Evolutionary conservation across 2,888 invertebrate genomes (phyloP), one percentile per base, ranked within the genome.

Genomic region (Prosopocoilus inquinatus): DNA sequence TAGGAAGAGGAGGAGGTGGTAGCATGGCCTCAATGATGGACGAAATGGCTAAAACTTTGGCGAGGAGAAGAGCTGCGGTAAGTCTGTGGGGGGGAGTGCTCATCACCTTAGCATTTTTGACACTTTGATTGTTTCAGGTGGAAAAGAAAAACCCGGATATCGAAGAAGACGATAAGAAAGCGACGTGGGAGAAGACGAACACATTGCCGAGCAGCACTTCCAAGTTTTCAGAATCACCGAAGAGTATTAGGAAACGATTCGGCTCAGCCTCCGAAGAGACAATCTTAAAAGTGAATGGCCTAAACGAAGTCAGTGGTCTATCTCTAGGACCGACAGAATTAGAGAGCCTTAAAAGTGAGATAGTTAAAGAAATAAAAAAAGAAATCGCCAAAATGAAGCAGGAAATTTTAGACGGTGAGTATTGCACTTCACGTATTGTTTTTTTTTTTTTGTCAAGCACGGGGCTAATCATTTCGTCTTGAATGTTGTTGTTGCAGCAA

Each of bases 1-100:
- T 86, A 54, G 86, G 86, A 11, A 74, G 81, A 62, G 78, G 75
- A 55, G 79, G 77, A 7, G 84, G 82, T 20, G 74, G 79, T 67
- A 74, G 82, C 74, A 89, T 94, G 84, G 90, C 91, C 67, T 91
- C 91, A 66, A 93, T 96, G 92, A 95, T 96, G 95, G 93, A 94
- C 74, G 96, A 96, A 81, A 96, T 96, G 95, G 93, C 94, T 47
- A 90, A 92, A 73, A 96, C 95, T 1, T 82, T 96, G 59, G 92
- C 94, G 0, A 79, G 94, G 62, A 84, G 96, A 72, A 84, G 94
- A 68, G 94, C 93, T 60, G 84, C 83, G 1, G 84, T 76, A 68
- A 69, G 67, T 68, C 49, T n/a, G n/a, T n/a, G n/a, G n/a, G n/a
- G n/a, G n/a, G n/a, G n/a, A n/a, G n/a, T n/a, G n/a, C n/a, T n/a